Evolutionary conservation across 2,113 vertebrate species (phyloP).

Genomic region (Vidua macroura): DNA sequence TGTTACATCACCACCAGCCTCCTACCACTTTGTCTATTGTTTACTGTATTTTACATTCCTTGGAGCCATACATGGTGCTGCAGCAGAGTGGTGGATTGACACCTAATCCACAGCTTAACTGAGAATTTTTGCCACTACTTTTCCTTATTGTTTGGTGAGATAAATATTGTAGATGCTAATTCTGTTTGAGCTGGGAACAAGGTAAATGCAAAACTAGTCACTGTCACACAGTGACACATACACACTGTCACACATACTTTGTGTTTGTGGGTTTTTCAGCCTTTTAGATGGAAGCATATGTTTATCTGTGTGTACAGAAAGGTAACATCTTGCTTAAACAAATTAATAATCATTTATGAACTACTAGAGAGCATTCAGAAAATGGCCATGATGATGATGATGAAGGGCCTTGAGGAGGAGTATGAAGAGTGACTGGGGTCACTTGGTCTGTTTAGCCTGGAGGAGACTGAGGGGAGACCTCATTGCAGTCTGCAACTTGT

Average conservation of each 20-base stretch:
- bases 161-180: neutral
- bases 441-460: neutral
- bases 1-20: neutral
- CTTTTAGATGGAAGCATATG: neutral
- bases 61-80: neutral
- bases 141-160: neutral
- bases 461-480: neutral
- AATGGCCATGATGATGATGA: neutral
- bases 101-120: neutral
- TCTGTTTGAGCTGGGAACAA: neutral
- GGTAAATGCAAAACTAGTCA: neutral
- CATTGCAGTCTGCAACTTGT: accelerated
- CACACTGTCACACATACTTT: neutral
- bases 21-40: neutral
- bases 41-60: neutral
- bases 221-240: neutral
- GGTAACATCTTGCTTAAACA: neutral
- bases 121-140: neutral
- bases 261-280: neutral
- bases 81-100: neutral
- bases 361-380: neutral
- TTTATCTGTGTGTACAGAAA: neutral
- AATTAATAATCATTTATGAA: neutral
- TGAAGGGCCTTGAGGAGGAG: neutral
- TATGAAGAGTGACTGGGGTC: too few species aligned